These are phyloP conservation scores for Alectoris magna DNA, from an alignment of 2,797 vertebrate genomes.

Conservation along the genomic window DNA sequence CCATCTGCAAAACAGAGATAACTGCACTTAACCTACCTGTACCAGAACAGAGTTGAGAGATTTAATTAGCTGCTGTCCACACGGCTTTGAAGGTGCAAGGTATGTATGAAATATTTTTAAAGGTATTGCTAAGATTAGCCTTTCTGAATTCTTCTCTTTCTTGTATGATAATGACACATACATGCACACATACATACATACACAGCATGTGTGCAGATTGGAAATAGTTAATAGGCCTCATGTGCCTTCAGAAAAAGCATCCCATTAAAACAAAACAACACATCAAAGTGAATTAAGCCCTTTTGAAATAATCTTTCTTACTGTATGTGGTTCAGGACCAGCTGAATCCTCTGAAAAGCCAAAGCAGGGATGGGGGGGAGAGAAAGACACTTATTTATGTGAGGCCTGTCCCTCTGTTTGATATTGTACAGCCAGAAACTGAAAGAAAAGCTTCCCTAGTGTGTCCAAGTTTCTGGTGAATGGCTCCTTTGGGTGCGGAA, in stretches of 20 bases:
- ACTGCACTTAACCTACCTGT: slow-evolving; percentile 7
- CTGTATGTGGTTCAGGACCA: slow-evolving; percentile 51
- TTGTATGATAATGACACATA: neutral
- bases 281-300: slow-evolving; percentile 53
- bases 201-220: rapidly evolving
- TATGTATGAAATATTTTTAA: neutral
- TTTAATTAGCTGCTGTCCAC: slow-evolving; percentile 26
- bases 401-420: slow-evolving; percentile 41
- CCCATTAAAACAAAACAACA: slow-evolving; percentile 31
- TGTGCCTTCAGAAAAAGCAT: neutral
- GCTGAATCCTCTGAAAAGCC: slow-evolving; percentile 52
- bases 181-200: neutral
- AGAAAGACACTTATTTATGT: slow-evolving; percentile 67
- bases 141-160: neutral
- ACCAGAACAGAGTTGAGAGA: neutral
- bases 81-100: slow-evolving; percentile 19
- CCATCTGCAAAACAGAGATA: slow-evolving; percentile 34
- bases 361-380: neutral
- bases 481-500: slow-evolving; percentile 65
- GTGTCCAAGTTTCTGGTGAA: slow-evolving; percentile 67
- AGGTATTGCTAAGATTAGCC: neutral
- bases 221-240: slow-evolving; percentile 9
- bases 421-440: slow-evolving; percentile 63
- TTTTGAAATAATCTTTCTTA: slow-evolving; percentile 59
- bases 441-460: slow-evolving; percentile 55